A percentile compares a stretch with the other conserved stretches of the same genome.
Conservation (phyloP, 2,113 vertebrate genomes). For the Lepisosteus oculatus region DNA sequence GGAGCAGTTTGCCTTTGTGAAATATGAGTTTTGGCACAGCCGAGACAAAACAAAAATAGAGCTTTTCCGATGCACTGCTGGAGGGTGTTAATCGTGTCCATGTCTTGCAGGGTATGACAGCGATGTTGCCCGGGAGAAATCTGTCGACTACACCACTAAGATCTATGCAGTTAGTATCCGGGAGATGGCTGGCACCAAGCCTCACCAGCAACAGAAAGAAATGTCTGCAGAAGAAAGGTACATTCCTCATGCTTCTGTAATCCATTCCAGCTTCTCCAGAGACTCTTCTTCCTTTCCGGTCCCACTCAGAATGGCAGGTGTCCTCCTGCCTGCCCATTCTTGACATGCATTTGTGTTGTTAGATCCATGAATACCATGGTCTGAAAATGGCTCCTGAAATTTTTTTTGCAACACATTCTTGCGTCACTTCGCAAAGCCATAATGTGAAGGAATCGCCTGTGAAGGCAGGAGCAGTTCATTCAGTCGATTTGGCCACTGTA, state of each 20-base stretch:
- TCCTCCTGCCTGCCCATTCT: background rate
- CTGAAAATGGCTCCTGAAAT: background rate
- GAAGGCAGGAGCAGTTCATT: no score
- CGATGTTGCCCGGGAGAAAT: conserved; percentile 89
- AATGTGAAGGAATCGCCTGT: no score
- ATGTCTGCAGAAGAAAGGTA: conserved; percentile 87
- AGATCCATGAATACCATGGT: background rate
- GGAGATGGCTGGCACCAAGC: conserved; percentile 89
- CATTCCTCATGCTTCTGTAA: conserved; percentile 9
- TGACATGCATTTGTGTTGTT: background rate
- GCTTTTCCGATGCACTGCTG: no score
- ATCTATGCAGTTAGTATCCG: conserved; percentile 88
- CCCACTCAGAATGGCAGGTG: background rate
- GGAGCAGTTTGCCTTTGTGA: no score
- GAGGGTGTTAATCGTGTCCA: no score
- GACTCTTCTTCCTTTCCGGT: background rate
- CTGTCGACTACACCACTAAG: conserved; percentile 87
- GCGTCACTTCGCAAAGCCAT: no score
- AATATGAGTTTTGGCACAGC: no score
- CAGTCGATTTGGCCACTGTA: no score
- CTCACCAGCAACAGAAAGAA: conserved; percentile 88
- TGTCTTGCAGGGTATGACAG: conserved; percentile 86
- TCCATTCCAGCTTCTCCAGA: background rate
- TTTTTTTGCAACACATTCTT: background rate
- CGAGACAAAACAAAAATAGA: no score